A percentile compares a stretch with the other conserved stretches of the same genome.
phyloP scores from a whole-genome alignment of 2,113 vertebrate genomes.

The Lophura nycthemera region DNA sequence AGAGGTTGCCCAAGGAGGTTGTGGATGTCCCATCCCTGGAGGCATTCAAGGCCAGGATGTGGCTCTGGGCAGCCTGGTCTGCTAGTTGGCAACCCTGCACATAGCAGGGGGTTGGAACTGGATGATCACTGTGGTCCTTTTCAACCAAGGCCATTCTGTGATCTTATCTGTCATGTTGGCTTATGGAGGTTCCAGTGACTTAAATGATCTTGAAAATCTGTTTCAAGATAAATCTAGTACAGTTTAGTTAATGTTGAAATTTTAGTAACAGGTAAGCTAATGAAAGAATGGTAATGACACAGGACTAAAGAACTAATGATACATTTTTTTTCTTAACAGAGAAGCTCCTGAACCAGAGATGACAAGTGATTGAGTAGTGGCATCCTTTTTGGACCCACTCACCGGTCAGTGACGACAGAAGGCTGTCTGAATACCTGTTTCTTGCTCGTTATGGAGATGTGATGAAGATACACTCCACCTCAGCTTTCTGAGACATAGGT shows the following conservation, averaged over 20 bases:
- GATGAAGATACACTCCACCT: neutral
- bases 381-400: neutral
- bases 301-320: neutral
- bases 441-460: neutral
- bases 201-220: neutral
- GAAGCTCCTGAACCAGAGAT: neutral
- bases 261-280: neutral
- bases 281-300: neutral
- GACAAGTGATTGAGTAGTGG: neutral
- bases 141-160: no score
- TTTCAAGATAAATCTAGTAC: neutral
- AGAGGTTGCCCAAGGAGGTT: no score
- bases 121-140: no score
- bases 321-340: neutral
- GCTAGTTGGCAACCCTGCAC: no score
- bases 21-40: no score
- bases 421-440: neutral
- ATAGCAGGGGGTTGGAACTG: no score
- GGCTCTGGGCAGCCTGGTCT: no score
- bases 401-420: neutral
- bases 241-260: neutral
- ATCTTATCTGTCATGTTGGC: neutral
- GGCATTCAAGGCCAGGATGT: no score
- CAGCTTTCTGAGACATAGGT: neutral
- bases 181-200: neutral